Evolutionary conservation across 1,140 invertebrate genomes (phyloP).

Genomic region (Neocloeon triangulifer): DNA sequence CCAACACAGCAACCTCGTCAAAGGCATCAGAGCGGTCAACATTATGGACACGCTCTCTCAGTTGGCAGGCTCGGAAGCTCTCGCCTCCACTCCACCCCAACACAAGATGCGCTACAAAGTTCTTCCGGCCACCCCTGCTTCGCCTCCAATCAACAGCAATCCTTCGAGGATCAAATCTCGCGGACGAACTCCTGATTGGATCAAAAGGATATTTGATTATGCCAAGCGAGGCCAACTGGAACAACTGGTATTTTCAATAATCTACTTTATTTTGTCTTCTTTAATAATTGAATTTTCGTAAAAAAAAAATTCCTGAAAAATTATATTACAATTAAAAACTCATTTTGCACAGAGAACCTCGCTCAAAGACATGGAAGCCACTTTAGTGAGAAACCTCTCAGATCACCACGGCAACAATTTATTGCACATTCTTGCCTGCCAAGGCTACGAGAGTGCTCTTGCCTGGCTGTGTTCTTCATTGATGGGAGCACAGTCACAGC

Average conservation of each 20-base stretch:
- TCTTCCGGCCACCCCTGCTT: too few relatives aligned
- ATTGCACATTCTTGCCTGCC: slow-evolving; percentile 16
- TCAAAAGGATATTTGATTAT: slow-evolving; percentile 17
- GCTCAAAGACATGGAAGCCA: slow-evolving; percentile 16
- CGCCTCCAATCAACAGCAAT: too few relatives aligned
- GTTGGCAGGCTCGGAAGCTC: too few relatives aligned
- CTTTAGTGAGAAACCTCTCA: slow-evolving; percentile 19
- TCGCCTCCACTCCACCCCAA: too few relatives aligned
- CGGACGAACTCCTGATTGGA: slow-evolving; percentile 20
- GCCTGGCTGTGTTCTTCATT: slow-evolving; percentile 15
- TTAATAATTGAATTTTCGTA: not conserved
- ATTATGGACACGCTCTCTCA: too few relatives aligned
- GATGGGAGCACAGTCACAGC: slow-evolving; percentile 9
- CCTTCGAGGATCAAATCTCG: too few relatives aligned
- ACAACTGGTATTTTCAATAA: slow-evolving; percentile 15
- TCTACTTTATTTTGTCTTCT: too few relatives aligned
- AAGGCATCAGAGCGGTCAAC: too few relatives aligned
- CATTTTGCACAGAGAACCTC: not conserved
- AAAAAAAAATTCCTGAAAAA: not conserved
- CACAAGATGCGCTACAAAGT: too few relatives aligned
- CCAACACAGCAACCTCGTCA: too few relatives aligned
- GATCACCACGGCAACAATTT: slow-evolving; percentile 21
- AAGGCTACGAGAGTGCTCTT: slow-evolving; percentile 16
- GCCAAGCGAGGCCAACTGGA: slow-evolving; percentile 16
- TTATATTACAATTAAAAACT: not conserved